Evolutionary conservation across 2,797 vertebrate genomes (phyloP).

Genomic region (Phrynocephalus vlangalii): DNA sequence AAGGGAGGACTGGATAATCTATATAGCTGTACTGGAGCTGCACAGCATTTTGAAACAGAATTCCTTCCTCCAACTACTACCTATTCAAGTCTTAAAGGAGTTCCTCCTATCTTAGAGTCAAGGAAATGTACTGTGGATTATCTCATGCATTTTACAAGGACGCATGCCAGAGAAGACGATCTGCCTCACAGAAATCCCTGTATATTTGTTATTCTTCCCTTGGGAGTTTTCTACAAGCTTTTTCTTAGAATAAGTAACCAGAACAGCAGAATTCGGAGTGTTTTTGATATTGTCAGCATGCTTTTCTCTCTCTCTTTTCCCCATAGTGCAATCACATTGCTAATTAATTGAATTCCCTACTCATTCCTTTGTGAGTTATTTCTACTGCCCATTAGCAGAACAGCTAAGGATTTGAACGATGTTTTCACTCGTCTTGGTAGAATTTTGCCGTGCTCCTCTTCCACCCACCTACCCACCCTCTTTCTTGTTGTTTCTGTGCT

Average conservation of each 20-base stretch:
- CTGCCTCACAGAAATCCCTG: constrained; percentile 38
- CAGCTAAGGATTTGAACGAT: constrained; percentile 69
- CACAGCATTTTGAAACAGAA: neutral
- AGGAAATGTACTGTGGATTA: neutral
- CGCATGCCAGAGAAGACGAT: constrained; percentile 16
- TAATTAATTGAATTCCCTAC: constrained; percentile 79
- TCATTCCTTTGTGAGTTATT: constrained; percentile 76
- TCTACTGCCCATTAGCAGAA: constrained; percentile 76
- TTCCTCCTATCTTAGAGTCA: constrained; percentile 37
- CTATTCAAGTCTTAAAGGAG: neutral
- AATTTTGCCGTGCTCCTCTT: constrained; percentile 68
- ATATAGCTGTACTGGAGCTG: neutral
- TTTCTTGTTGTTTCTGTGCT: constrained; percentile 68
- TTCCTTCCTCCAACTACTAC: neutral
- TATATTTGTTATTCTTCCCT: constrained; percentile 25
- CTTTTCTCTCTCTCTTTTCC: constrained; percentile 68
- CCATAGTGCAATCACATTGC: constrained; percentile 63
- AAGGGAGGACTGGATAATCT: too few relatives aligned
- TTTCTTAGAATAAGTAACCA: constrained; percentile 47
- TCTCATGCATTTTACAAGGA: constrained; percentile 20
- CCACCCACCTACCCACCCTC: constrained; percentile 52
- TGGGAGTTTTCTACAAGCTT: constrained; percentile 57
- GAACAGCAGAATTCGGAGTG: constrained; percentile 54
- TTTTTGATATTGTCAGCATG: constrained; percentile 64
- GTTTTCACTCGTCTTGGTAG: constrained; percentile 73